Percentiles rank a stretch among this genome's conserved stretches.
These are phyloP conservation scores for Montipora foliosa DNA, from an alignment of 64 coral and sea anemone genomes.

Conservation along the genomic window DNA sequence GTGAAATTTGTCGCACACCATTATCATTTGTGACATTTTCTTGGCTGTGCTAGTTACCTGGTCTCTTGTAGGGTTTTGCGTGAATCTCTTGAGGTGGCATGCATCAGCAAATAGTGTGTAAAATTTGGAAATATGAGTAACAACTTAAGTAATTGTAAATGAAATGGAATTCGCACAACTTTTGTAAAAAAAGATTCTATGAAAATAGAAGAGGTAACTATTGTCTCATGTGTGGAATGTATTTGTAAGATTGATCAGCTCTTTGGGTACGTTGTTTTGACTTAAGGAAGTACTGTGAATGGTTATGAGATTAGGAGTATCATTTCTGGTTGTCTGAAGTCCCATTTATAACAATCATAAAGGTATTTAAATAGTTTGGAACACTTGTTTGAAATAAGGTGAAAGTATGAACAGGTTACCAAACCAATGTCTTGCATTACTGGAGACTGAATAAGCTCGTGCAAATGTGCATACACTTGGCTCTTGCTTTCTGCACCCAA, in stretches of 20 bases:
- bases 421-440: not conserved
- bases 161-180: too few relatives aligned
- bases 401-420: not conserved
- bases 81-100: too few relatives aligned
- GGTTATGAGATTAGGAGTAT: not conserved
- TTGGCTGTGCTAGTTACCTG: too few relatives aligned
- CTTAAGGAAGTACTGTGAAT: not conserved
- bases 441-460: not conserved
- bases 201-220: slow-evolving; percentile 4
- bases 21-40: too few relatives aligned
- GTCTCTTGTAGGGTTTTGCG: too few relatives aligned
- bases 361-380: not conserved
- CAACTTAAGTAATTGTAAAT: too few relatives aligned
- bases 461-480: slow-evolving; percentile 62
- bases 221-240: slow-evolving; percentile 1
- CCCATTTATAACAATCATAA: not conserved
- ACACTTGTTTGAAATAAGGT: not conserved
- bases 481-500: slow-evolving; percentile 55
- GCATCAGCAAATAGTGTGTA: too few relatives aligned
- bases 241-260: not conserved
- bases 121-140: too few relatives aligned
- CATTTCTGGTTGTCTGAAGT: slow-evolving; percentile 11
- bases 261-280: not conserved
- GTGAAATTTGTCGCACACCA: too few relatives aligned
- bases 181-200: too few relatives aligned